Evolutionary conservation across 2,888 invertebrate species (phyloP).

Genomic region (Callyntrura sp.): DNA sequence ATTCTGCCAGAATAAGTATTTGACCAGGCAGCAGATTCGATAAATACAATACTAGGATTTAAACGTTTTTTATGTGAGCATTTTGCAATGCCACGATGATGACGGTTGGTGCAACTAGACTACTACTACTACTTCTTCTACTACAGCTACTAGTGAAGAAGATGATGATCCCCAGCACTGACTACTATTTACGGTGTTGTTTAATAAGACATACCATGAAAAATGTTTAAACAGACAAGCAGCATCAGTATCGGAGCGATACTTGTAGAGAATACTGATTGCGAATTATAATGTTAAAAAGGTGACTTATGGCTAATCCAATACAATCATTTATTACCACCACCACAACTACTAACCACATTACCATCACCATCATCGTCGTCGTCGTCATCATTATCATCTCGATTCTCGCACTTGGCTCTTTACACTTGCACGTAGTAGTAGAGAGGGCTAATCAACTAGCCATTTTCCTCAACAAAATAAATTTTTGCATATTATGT

Average conservation of each 20-base stretch:
- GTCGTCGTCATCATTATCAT: slow-evolving; percentile 10
- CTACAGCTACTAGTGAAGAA: neutral
- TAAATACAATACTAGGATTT: slow-evolving; percentile 8
- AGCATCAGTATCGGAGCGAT: slow-evolving; percentile 52
- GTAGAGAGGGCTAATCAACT: slow-evolving; percentile 49
- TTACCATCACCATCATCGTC: slow-evolving; percentile 21
- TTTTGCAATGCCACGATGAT: slow-evolving; percentile 16
- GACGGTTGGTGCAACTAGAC: slow-evolving; percentile 53
- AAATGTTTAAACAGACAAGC: slow-evolving; percentile 52
- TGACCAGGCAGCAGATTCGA: neutral
- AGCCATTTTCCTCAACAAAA: slow-evolving; percentile 20
- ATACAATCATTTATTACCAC: slow-evolving; percentile 63
- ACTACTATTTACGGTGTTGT: slow-evolving; percentile 67
- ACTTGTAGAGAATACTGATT: slow-evolving; percentile 59
- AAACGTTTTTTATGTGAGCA: neutral
- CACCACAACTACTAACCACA: slow-evolving; percentile 51
- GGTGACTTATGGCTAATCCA: slow-evolving; percentile 73
- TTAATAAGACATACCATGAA: slow-evolving; percentile 62
- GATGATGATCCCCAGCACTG: slow-evolving; percentile 50
- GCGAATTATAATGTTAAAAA: slow-evolving; percentile 63
- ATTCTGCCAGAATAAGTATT: slow-evolving; percentile 53
- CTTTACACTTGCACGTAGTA: slow-evolving; percentile 21
- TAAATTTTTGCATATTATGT: slow-evolving; percentile 31
- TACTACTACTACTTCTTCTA: slow-evolving; percentile 35
- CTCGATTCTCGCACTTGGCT: slow-evolving; percentile 44